Percentiles rank a stretch among this genome's conserved stretches.
Evolutionary conservation across 2,113 vertebrate species (phyloP).

Genomic region (Coryphaenoides rupestris): DNA sequence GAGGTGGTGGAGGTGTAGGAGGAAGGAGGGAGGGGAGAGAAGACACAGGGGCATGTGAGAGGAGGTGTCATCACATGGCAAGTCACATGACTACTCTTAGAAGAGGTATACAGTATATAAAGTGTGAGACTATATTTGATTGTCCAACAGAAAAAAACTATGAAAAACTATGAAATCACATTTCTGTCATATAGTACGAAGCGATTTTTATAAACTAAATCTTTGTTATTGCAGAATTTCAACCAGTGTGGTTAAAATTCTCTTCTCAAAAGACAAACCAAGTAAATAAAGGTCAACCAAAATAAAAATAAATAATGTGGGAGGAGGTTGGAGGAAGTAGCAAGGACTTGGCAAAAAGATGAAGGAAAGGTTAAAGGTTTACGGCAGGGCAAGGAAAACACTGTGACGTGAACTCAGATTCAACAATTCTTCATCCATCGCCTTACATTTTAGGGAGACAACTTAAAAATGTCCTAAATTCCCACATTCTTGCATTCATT

Average conservation of each 20-base stretch:
- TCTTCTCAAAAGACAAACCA: conserved; percentile 71
- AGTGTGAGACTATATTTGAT: conserved; percentile 32
- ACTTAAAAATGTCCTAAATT: no score
- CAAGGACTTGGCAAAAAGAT: conserved; percentile 69
- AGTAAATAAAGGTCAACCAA: conserved; percentile 66
- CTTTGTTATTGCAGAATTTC: conserved; percentile 74
- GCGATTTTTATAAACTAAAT: conserved; percentile 54
- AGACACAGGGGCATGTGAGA: conserved; percentile 55
- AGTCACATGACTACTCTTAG: background rate
- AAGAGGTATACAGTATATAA: conserved; percentile 11
- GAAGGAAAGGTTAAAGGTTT: conserved; percentile 67
- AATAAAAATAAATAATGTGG: conserved; percentile 70
- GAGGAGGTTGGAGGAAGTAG: conserved; percentile 72
- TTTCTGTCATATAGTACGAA: conserved; percentile 51
- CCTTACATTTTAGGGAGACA: conserved; percentile 48
- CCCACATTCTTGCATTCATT: conserved; percentile 33
- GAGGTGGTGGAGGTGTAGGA: conserved; percentile 11
- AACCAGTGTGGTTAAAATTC: conserved; percentile 75
- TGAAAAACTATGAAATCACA: conserved; percentile 59
- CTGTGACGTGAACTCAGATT: conserved; percentile 64
- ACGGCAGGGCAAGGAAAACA: conserved; percentile 60
- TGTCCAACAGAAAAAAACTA: conserved; percentile 52
- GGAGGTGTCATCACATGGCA: conserved; percentile 46
- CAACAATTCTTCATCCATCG: conserved; percentile 71
- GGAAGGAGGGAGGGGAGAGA: conserved; percentile 22